Evolutionary conservation across 2,113 vertebrate species (phyloP).

Genomic region (Helogale parvula): DNA sequence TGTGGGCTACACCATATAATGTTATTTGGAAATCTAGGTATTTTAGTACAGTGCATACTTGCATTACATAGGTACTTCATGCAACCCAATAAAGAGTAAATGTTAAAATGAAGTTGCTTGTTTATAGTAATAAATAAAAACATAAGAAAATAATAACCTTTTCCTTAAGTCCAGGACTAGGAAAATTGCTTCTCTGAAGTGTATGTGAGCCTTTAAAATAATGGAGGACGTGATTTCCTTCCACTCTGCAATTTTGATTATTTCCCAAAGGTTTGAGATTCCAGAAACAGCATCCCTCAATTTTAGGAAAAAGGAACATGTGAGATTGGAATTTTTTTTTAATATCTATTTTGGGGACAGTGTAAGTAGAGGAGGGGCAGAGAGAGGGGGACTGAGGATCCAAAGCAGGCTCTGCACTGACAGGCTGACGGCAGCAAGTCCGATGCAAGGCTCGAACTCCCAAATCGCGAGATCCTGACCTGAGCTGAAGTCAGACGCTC

Average conservation of each 20-base stretch:
- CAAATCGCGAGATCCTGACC: too few species aligned
- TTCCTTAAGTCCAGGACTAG: constrained; percentile 35
- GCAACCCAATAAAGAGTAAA: constrained; percentile 87
- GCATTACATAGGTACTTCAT: constrained; percentile 85
- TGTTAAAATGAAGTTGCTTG: constrained; percentile 74
- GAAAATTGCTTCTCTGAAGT: constrained; percentile 37
- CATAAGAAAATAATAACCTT: background rate
- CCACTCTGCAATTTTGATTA: background rate
- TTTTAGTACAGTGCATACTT: constrained; percentile 81
- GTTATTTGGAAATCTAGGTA: constrained; percentile 80
- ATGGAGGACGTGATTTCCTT: background rate
- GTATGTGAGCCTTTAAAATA: background rate
- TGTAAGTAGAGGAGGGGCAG: too few species aligned
- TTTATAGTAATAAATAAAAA: constrained; percentile 63
- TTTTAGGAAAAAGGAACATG: background rate
- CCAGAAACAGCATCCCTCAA: background rate
- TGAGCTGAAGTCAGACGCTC: too few species aligned
- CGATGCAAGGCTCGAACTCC: too few species aligned
- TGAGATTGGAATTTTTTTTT: background rate
- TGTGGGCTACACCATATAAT: constrained; percentile 77
- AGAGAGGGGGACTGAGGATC: too few species aligned
- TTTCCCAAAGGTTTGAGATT: background rate
- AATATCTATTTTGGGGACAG: background rate
- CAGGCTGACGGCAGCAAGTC: too few species aligned
- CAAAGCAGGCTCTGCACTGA: too few species aligned